phyloP scores from a whole-genome alignment of 2,888 invertebrate species.

The Leucoma salicis region DNA sequence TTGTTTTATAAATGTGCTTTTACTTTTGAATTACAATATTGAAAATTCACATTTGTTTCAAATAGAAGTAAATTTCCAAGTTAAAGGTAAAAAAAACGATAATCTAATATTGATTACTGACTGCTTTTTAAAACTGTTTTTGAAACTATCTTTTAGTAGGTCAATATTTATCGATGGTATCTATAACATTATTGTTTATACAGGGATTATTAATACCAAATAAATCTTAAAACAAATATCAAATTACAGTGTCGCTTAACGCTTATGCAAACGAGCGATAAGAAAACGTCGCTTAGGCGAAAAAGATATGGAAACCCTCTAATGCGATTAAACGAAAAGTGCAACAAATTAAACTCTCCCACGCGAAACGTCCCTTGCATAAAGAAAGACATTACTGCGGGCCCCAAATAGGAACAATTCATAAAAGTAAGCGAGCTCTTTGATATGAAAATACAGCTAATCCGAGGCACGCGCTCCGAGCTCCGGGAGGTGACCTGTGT shows the following conservation, averaged over 20 bases:
- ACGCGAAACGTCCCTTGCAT: constrained; percentile 65
- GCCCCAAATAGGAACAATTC: constrained; percentile 70
- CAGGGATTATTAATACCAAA: too few relatives aligned
- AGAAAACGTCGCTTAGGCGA: constrained; percentile 35
- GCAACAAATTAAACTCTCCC: constrained; percentile 79
- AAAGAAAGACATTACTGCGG: constrained; percentile 69
- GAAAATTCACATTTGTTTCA: too few relatives aligned
- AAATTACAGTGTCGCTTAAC: constrained; percentile 35
- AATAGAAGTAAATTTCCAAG: too few relatives aligned
- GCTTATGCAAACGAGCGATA: constrained; percentile 57
- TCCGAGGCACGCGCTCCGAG: constrained; percentile 71
- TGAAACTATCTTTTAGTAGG: too few relatives aligned
- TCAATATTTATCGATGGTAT: too few relatives aligned
- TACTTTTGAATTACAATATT: too few relatives aligned
- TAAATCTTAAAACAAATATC: constrained; percentile 19
- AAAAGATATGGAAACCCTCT: constrained; percentile 58
- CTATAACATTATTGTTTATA: too few relatives aligned
- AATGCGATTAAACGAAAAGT: constrained; percentile 68
- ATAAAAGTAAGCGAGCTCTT: constrained; percentile 73
- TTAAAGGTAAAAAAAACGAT: too few relatives aligned
- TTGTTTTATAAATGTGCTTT: too few relatives aligned
- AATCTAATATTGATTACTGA: too few relatives aligned
- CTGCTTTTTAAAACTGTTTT: too few relatives aligned
- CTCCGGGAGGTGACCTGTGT: constrained; percentile 62
- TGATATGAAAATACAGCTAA: constrained; percentile 79